A percentile compares a stretch with the other conserved stretches of the same genome.
Evolutionary conservation across 2,888 invertebrate genomes (phyloP).

Genomic region (Tenthredo distinguenda): DNA sequence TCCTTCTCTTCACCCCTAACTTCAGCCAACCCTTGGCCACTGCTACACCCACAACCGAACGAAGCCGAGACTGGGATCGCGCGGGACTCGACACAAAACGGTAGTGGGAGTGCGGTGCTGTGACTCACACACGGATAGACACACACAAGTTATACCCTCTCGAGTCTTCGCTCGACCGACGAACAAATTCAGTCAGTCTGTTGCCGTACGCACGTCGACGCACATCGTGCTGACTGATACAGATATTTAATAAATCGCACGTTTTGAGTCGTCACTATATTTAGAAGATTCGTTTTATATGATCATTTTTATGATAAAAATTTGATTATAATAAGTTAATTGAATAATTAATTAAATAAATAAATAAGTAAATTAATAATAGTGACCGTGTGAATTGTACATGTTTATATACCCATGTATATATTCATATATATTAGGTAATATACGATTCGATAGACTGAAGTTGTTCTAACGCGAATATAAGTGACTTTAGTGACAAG

Average conservation of each 20-base stretch:
- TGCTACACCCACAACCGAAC: slow-evolving; percentile 57
- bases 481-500: slow-evolving; percentile 17
- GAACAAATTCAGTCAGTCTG: slow-evolving; percentile 63
- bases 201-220: slow-evolving; percentile 64
- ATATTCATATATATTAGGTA: neutral
- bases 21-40: slow-evolving; percentile 22
- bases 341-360: neutral
- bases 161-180: slow-evolving; percentile 61
- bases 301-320: slow-evolving; percentile 2
- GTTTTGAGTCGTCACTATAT: neutral
- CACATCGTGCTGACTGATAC: slow-evolving; percentile 24
- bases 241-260: neutral
- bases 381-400: neutral
- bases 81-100: slow-evolving; percentile 50
- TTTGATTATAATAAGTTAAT: neutral
- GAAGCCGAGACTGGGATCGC: slow-evolving; percentile 59
- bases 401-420: neutral
- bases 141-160: slow-evolving; percentile 54
- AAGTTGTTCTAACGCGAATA: neutral
- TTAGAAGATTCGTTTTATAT: neutral
- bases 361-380: neutral
- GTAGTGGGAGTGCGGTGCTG: slow-evolving; percentile 43
- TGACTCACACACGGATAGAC: slow-evolving; percentile 21
- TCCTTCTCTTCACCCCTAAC: slow-evolving; percentile 28
- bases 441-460: neutral